A percentile compares a stretch with the other conserved stretches of the same genome.
Conservation (phyloP, 2,888 invertebrate genomes). For the Dione juno region DNA sequence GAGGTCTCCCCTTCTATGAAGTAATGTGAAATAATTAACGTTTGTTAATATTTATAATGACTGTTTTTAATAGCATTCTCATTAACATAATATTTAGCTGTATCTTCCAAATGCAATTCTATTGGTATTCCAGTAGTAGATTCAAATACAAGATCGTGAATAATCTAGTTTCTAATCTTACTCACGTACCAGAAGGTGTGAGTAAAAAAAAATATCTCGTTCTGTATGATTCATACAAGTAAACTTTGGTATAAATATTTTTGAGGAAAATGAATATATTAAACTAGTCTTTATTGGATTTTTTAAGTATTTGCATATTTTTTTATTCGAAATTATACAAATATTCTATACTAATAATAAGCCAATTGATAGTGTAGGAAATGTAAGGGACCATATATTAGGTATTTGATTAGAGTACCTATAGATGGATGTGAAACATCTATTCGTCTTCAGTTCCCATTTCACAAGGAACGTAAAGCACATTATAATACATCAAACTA, state of each 20-base stretch:
- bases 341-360: too few relatives aligned
- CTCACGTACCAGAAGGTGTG: slow-evolving; percentile 36
- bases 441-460: too few relatives aligned
- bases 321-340: neutral
- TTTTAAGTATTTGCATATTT: slow-evolving; percentile 1
- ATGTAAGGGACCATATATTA: too few relatives aligned
- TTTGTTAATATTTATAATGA: too few relatives aligned
- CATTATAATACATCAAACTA: too few relatives aligned
- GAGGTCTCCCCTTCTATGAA: too few relatives aligned
- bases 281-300: neutral
- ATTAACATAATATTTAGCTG: neutral
- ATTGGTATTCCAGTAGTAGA: slow-evolving; percentile 29
- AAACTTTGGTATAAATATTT: neutral
- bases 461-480: too few relatives aligned
- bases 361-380: too few relatives aligned
- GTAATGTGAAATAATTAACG: too few relatives aligned
- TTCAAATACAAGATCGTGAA: slow-evolving; percentile 29
- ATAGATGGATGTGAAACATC: too few relatives aligned
- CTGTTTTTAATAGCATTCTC: too few relatives aligned
- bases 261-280: slow-evolving; percentile 4
- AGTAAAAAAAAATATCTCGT: slow-evolving; percentile 33
- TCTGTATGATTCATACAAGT: slow-evolving; percentile 33
- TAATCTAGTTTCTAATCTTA: slow-evolving; percentile 33
- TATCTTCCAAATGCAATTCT: neutral
- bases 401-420: too few relatives aligned